Evolutionary conservation across 2,113 vertebrate genomes (phyloP).

Genomic region (Ptyas mucosa): DNA sequence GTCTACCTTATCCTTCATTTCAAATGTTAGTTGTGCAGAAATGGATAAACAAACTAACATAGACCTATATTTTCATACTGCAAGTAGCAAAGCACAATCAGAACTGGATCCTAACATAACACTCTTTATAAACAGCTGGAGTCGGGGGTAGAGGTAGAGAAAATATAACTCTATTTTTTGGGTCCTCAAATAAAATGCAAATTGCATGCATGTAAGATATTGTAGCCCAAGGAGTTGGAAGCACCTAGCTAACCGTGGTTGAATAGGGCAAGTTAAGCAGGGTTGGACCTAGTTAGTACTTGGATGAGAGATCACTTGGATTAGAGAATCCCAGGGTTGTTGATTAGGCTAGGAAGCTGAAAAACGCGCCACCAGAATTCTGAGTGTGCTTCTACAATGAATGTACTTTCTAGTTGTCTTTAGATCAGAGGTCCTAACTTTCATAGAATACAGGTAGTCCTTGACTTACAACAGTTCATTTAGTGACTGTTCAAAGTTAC

Average conservation of each 20-base stretch:
- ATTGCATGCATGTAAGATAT: neutral
- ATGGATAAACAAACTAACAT: too few species aligned
- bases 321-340: neutral
- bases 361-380: neutral
- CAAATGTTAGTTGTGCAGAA: too few species aligned
- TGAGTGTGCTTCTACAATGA: neutral
- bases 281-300: neutral
- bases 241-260: neutral
- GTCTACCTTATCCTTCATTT: too few species aligned
- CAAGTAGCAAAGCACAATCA: neutral
- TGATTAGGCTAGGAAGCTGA: neutral
- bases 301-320: neutral
- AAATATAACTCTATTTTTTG: neutral
- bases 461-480: too few species aligned
- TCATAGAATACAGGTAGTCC: neutral
- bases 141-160: neutral
- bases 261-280: neutral
- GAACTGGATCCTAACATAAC: neutral
- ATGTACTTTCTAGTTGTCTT: neutral
- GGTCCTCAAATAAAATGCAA: neutral
- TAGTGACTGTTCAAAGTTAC: too few species aligned
- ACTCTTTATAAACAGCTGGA: neutral
- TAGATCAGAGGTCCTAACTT: neutral
- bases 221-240: neutral
- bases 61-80: neutral